phyloP scores from a whole-genome alignment of 2,888 invertebrate genomes.

The Xestoiulus laeticollis region DNA sequence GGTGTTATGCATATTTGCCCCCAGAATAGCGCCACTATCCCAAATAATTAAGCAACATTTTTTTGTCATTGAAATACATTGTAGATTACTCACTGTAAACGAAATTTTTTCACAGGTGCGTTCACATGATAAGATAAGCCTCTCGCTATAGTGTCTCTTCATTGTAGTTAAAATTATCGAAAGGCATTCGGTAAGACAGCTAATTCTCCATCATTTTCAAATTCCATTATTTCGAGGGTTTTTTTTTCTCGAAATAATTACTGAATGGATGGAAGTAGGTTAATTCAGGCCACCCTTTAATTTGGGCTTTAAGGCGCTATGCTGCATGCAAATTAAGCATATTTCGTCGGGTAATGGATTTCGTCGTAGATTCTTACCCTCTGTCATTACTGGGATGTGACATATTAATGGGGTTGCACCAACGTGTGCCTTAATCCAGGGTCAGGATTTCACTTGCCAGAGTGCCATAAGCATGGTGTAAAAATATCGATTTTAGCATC shows the following conservation, averaged over 20 bases:
- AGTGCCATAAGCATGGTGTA: neutral
- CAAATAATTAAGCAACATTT: neutral
- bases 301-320: neutral
- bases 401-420: neutral
- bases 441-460: neutral
- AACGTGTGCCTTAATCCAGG: neutral
- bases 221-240: neutral
- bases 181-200: neutral
- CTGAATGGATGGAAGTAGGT: neutral
- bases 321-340: conserved; percentile 14
- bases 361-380: neutral
- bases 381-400: neutral
- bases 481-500: neutral
- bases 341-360: neutral
- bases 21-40: neutral
- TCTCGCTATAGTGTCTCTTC: neutral
- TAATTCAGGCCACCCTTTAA: conserved; percentile 13
- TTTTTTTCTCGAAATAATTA: neutral
- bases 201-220: neutral
- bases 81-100: neutral
- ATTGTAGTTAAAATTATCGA: neutral
- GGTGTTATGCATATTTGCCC: too few relatives aligned
- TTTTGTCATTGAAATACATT: neutral
- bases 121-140: neutral
- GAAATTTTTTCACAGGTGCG: neutral